Base-by-base conservation (phyloP, 2,797 vertebrate genomes). In the Notolabrus celidotus region DNA sequence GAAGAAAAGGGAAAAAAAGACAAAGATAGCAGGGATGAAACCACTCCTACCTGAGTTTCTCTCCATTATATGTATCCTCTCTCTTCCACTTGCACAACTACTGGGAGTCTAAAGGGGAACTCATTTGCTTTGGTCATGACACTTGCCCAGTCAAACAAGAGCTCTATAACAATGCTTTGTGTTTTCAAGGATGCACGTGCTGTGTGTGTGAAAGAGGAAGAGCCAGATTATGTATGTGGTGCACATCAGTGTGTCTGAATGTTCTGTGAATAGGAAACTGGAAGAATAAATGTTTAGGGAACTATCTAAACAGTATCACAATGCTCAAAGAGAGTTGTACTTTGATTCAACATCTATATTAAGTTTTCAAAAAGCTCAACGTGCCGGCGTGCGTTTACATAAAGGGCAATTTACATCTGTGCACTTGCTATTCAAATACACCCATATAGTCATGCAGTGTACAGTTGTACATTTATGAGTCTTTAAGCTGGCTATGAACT, bases 61-160 rank as follows among this genome's bases (percentile, higher is more conserved):
- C 63, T 74, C 59, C 74, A 74, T 77, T 68, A 79, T 69, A 73
- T 76, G 51, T 3, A 22, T 36, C 3, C 4, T 57, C n/a, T 15
- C 42, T 27, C 45, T 68, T 84, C 73, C 17, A 56, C 43, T 63
- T 49, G 42, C 53, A 54, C 19, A 53, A 64, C 41, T 20, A 60
- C 57, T 58, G 45, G 39, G 77, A 70, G 66, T 71, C 55, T 68
- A 34, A 71, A 52, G 58, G n/a, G 54, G 17, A 74, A 70, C 47
- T 55, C 15, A 74, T 87, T 77, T 64, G 54, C 58, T 71, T 67
- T 55, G 65, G 80, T 80, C 73, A 68, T 67, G 53, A 77, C 61
- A 67, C 64, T 77, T 52, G 20, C 36, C 47, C 57, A 34, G 29
- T 20, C 45, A 60, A 79, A 82, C 67, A 75, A 81, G 59, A 56